A percentile compares a stretch with the other conserved stretches of the same genome.
Conservation (phyloP, 1,140 invertebrate genomes). For the Xylocopa sonorina region DNA sequence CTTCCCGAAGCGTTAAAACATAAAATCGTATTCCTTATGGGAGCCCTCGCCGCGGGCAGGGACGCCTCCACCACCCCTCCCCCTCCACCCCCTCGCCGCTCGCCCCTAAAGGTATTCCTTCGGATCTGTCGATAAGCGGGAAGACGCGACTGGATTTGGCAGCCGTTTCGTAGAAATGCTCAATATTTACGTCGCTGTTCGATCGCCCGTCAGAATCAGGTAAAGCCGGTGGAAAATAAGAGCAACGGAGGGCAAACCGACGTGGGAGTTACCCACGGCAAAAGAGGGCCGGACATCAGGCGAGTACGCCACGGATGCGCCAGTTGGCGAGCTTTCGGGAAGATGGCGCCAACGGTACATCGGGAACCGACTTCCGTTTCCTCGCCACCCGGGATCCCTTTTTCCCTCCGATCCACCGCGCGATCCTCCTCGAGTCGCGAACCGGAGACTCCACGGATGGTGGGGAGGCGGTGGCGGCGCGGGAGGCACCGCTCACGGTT, state of each 20-base stretch:
- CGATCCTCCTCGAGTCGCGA: no score
- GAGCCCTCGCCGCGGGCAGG: constrained; percentile 45
- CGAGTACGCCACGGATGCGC: constrained; percentile 44
- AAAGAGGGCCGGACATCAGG: constrained; percentile 56
- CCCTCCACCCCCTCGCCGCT: no score
- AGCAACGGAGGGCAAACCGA: constrained; percentile 67
- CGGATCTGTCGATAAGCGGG: constrained; percentile 64
- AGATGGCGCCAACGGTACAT: constrained; percentile 68
- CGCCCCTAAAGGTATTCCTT: constrained; percentile 50
- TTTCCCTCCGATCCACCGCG: background rate
- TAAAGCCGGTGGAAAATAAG: constrained; percentile 66
- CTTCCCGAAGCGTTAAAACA: constrained; percentile 44
- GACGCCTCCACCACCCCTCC: no score
- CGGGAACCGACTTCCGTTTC: constrained; percentile 30
- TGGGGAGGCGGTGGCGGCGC: no score
- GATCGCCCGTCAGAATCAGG: constrained; percentile 68
- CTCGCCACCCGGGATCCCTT: background rate
- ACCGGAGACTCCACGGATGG: no score
- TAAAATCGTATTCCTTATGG: constrained; percentile 40
- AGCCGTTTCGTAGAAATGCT: constrained; percentile 64
- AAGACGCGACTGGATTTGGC: constrained; percentile 61
- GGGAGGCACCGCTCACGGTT: no score
- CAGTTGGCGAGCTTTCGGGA: constrained; percentile 52
- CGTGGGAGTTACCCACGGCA: constrained; percentile 63
- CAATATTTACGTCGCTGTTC: constrained; percentile 68